A percentile compares a stretch with the other conserved stretches of the same genome.
Evolutionary conservation across 2,797 vertebrate genomes (phyloP).

Genomic region (Lepus townsendii): DNA sequence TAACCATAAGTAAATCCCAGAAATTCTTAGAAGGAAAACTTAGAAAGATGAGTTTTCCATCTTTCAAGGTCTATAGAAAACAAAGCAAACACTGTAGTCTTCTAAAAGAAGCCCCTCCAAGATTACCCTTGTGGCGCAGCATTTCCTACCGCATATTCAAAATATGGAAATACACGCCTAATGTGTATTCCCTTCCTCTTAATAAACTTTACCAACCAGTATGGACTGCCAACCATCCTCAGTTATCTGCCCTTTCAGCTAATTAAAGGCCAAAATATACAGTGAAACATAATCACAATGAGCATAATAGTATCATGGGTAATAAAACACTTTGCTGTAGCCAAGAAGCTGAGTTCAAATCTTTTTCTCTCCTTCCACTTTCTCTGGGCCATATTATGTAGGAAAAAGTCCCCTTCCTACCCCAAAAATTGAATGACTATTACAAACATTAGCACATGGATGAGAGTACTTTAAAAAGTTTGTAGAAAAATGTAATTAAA

Average conservation of each 20-base stretch:
- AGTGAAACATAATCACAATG: neutral
- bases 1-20: neutral
- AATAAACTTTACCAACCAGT: neutral
- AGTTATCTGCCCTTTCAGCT: neutral
- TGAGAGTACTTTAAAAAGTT: too few species aligned
- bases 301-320: neutral
- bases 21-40: slow-evolving; percentile 40
- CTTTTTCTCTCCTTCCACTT: neutral
- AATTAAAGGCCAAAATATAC: slow-evolving; percentile 30
- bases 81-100: neutral
- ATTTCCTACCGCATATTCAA: slow-evolving; percentile 18
- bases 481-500: too few species aligned
- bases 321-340: neutral
- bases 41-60: slow-evolving; percentile 9
- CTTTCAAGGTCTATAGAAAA: slow-evolving; percentile 33
- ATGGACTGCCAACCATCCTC: neutral
- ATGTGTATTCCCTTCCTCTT: neutral
- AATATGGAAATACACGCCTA: slow-evolving; percentile 10
- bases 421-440: neutral
- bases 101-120: slow-evolving; percentile 33
- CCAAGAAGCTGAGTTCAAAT: neutral
- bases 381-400: neutral
- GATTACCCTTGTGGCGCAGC: neutral
- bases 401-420: neutral
- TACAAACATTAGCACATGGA: neutral